Evolutionary conservation across 2,113 vertebrate species (phyloP).

Genomic region (Triplophysa dalaica): DNA sequence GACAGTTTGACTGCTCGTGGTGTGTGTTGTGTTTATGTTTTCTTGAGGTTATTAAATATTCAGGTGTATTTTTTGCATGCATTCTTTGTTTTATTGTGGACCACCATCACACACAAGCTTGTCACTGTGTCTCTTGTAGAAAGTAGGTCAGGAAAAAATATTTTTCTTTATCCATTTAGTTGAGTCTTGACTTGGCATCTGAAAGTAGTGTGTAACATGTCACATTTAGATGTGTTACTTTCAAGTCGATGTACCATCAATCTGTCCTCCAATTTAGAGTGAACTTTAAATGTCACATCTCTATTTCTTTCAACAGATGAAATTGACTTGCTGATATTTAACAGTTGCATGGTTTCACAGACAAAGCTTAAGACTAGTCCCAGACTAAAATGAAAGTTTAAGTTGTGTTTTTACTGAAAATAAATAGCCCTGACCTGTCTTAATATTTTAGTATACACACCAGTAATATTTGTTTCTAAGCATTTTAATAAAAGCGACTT

Average conservation of each 20-base stretch:
- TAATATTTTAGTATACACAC: too few species aligned
- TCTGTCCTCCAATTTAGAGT: conserved; percentile 2
- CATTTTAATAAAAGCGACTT: too few species aligned
- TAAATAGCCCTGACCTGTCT: too few species aligned
- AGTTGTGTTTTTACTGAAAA: too few species aligned
- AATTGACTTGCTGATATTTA: background rate
- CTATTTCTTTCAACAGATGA: background rate
- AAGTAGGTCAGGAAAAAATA: conserved; percentile 10
- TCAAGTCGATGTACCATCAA: background rate
- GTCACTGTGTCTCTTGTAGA: conserved; percentile 33
- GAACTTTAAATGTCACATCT: conserved; percentile 36
- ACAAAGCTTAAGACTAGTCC: too few species aligned
- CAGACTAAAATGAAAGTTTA: too few species aligned
- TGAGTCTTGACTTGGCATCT: background rate
- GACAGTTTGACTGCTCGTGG: conserved; percentile 46
- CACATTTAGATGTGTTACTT: background rate
- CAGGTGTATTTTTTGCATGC: conserved; percentile 21
- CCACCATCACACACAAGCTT: conserved; percentile 9
- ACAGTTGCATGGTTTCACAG: background rate
- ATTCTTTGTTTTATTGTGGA: conserved; percentile 14
- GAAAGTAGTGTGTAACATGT: background rate
- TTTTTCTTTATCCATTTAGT: conserved; percentile 22
- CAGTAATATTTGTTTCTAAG: too few species aligned
- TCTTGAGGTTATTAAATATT: conserved; percentile 57
- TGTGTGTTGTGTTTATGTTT: conserved; percentile 55